Evolutionary conservation across 2,888 invertebrate genomes (phyloP).

Genomic region (Halictus ligatus): DNA sequence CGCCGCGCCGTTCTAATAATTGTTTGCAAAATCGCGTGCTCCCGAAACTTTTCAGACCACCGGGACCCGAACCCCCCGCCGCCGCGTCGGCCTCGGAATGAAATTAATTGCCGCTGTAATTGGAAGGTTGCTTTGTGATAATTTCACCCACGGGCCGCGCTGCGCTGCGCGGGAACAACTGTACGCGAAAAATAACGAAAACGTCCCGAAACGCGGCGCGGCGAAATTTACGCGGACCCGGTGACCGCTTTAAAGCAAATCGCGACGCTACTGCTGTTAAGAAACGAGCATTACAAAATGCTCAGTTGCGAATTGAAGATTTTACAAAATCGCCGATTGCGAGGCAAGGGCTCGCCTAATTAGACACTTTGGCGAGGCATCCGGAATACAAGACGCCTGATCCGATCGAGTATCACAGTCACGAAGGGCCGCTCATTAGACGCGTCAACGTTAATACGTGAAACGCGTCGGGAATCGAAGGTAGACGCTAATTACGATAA

Average conservation of each 20-base stretch:
- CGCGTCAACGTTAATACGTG: conserved; percentile 8
- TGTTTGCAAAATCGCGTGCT: conserved; percentile 43
- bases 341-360: not conserved
- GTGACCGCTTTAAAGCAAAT: not conserved
- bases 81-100: conserved; percentile 22
- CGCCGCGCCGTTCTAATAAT: conserved; percentile 35
- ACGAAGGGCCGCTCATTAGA: not conserved
- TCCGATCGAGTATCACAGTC: not conserved
- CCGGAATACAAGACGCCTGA: not conserved
- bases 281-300: too few species aligned
- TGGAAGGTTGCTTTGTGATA: conserved; percentile 47
- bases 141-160: conserved; percentile 15
- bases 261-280: not conserved
- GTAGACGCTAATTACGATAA: conserved; percentile 37
- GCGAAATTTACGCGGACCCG: not conserved
- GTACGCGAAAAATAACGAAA: not conserved
- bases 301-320: too few species aligned
- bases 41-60: conserved; percentile 40
- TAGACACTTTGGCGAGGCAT: not conserved
- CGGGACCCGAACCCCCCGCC: conserved; percentile 22
- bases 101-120: conserved; percentile 53
- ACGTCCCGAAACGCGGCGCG: not conserved
- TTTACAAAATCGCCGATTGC: too few species aligned
- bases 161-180: not conserved
- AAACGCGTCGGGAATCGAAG: not conserved